A percentile compares a stretch with the other conserved stretches of the same genome.
These are phyloP conservation scores for Trichomycterus rosablanca DNA, from an alignment of 2,113 vertebrate genomes.

Conservation along the genomic window DNA sequence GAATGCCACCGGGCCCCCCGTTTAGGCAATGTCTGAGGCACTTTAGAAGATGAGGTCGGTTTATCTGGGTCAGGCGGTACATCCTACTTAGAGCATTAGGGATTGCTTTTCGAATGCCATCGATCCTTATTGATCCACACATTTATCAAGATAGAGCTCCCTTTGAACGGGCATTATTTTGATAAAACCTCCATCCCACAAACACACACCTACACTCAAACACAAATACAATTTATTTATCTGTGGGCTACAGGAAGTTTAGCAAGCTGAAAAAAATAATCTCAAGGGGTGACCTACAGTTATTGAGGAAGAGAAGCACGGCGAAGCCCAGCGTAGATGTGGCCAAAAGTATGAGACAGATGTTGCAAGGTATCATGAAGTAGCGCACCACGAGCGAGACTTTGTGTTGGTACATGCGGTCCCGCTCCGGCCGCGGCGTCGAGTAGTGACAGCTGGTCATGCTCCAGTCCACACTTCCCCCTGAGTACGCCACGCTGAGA, in stretches of 20 bases:
- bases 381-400: constrained; percentile 92
- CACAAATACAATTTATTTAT: constrained; percentile 15
- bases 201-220: constrained; percentile 5
- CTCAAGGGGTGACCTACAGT: constrained; percentile 78
- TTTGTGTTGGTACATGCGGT: constrained; percentile 84
- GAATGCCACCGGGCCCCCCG: constrained; percentile 34
- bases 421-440: constrained; percentile 69
- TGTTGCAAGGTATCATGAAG: constrained; percentile 97
- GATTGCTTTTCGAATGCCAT: constrained; percentile 48
- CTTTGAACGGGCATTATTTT: constrained; percentile 28
- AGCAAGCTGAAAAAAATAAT: not conserved
- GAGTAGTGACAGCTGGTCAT: constrained; percentile 87
- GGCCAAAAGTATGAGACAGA: constrained; percentile 94
- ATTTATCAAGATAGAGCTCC: constrained; percentile 37
- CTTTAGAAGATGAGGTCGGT: constrained; percentile 47
- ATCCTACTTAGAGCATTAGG: constrained; percentile 47
- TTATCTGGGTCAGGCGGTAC: constrained; percentile 41
- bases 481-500: constrained; percentile 52
- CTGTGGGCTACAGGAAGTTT: not conserved
- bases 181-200: constrained; percentile 16
- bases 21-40: constrained; percentile 41
- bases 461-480: constrained; percentile 67
- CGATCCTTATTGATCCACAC: constrained; percentile 45
- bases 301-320: constrained; percentile 92
- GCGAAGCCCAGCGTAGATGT: constrained; percentile 88